Evolutionary conservation across 2,797 vertebrate species (phyloP).

Genomic region (Poecilia velifera): DNA sequence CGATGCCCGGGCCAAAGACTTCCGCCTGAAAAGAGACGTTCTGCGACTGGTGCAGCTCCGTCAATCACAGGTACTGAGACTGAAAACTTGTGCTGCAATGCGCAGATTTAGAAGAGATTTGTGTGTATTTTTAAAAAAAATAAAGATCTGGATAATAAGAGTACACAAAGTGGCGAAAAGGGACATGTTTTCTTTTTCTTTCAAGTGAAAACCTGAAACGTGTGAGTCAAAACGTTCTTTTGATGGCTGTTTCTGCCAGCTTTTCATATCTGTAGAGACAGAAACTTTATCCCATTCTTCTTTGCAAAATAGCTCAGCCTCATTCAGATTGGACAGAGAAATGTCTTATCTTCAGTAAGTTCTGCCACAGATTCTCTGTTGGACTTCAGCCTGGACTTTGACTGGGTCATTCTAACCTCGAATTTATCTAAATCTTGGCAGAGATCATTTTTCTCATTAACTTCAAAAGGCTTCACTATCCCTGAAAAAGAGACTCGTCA

Average conservation of each 20-base stretch:
- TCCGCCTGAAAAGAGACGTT: constrained; percentile 87
- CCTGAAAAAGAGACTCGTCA: neutral
- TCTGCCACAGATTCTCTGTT: neutral
- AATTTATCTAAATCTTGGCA: neutral
- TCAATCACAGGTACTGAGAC: constrained; percentile 88
- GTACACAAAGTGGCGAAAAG: neutral
- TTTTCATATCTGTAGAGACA: neutral
- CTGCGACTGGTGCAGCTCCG: constrained; percentile 90
- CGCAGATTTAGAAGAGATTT: neutral
- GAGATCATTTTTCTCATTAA: neutral
- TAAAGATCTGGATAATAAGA: neutral
- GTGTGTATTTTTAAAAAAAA: neutral
- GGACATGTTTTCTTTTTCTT: neutral
- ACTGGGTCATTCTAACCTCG: neutral
- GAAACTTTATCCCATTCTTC: neutral
- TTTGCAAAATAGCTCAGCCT: neutral
- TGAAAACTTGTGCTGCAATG: neutral
- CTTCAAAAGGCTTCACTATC: neutral
- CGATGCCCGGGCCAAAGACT: constrained; percentile 94
- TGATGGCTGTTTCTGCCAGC: neutral
- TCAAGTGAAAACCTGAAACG: neutral
- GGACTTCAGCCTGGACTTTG: neutral
- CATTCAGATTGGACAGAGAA: neutral
- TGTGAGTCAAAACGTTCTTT: neutral
- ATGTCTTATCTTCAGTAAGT: too few species aligned